These are phyloP conservation scores for Pangasius larnaudii DNA, from an alignment of 2,797 vertebrate genomes.

Conservation along the genomic window DNA sequence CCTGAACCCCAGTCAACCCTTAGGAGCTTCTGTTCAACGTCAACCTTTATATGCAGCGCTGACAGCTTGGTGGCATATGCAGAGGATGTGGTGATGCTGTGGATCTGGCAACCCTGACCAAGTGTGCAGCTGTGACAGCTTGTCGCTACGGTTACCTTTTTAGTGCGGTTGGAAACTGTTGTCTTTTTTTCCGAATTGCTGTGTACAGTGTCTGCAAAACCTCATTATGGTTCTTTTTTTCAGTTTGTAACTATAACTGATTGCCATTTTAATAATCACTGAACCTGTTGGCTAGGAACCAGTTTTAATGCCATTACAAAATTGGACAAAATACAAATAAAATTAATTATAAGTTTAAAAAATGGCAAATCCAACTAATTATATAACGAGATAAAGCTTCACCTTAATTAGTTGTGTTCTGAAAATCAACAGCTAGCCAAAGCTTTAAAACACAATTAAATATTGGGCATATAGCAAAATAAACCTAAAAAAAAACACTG, in stretches of 20 bases:
- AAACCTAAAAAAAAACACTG: background rate
- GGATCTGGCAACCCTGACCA: conserved; percentile 38
- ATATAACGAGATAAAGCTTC: background rate
- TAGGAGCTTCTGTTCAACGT: background rate
- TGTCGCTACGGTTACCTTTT: conserved; percentile 32
- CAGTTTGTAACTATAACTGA: background rate
- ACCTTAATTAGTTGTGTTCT: background rate
- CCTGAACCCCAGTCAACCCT: background rate
- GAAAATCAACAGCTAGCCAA: background rate
- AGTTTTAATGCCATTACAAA: background rate
- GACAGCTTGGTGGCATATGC: background rate
- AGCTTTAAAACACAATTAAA: background rate
- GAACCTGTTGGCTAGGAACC: background rate
- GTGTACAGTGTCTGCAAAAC: conserved; percentile 8
- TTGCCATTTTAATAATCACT: background rate
- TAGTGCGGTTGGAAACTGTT: conserved; percentile 45
- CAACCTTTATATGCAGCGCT: background rate
- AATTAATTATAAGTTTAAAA: background rate
- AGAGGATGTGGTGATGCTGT: background rate
- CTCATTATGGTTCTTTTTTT: background rate
- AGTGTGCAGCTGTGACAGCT: conserved; percentile 11
- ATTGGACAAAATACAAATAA: background rate
- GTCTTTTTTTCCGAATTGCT: conserved; percentile 5
- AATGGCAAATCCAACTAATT: background rate
- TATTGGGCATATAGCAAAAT: background rate